Base-by-base conservation (phyloP, 2,797 vertebrate species). In the Alauda arvensis region DNA sequence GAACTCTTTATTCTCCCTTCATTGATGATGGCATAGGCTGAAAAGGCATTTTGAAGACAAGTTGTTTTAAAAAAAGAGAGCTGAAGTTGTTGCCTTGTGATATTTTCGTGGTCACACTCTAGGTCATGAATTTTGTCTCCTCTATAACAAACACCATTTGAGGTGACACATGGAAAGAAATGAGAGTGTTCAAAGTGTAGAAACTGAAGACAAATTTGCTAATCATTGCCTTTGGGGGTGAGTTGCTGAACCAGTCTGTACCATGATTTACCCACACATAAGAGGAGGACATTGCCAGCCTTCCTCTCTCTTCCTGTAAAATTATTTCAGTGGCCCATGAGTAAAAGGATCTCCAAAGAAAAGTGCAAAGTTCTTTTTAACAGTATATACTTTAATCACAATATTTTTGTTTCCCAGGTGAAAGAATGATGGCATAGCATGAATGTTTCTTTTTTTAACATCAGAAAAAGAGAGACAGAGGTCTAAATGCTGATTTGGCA, bases 401-500 rank as follows among this genome's bases (percentile, higher is more conserved):
- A 16, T 51, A 33, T 49, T 61, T 78, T 87, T 71, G 40, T 81
- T 89, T 92, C 46, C 45, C 33, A 48, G 31, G 12, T 77, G 19
- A 87, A 26, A 68, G 31, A 88, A 53, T 45, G 8, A 51, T 78
- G 42, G 52, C 37, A 37, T 21, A 71, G 62, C 69, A 52, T 49
- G 5, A 53, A 14, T 25, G 9, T 48, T 42, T 53, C 40, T 37
- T 53, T 56, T 39, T 61, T 62, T 55, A 65, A 59, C 18, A 24
- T 33, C 51, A 76, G 59, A 48, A 78, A 63, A 77, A 68, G 16
- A 81, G 40, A 86, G 8, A 62, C 28, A 29, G 57, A 75, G 31
- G 59, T 87, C 34, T 87, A 91, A 92, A 83, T 61, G 39, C 26
- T 85, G 68, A 80, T 92, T 90, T 93, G 83, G 24, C 74, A 63